A percentile compares a stretch with the other conserved stretches of the same genome.
These are phyloP conservation scores for Apamea anceps DNA, from an alignment of 2,888 invertebrate species.

Conservation along the genomic window DNA sequence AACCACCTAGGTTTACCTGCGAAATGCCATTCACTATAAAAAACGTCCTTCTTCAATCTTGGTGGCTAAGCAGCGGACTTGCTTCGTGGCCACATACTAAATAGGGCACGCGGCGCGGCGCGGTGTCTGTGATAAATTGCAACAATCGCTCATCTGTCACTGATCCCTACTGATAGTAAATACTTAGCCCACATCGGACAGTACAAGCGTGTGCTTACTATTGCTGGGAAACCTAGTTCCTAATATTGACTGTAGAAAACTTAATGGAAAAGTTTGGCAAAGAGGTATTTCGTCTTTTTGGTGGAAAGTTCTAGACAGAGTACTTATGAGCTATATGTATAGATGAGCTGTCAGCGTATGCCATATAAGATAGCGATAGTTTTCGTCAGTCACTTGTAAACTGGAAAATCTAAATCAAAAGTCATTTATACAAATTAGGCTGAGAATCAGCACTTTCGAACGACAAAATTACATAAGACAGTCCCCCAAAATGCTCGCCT, in stretches of 20 bases:
- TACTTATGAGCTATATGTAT: background rate
- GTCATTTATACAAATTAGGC: background rate
- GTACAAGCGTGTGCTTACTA: slow-evolving; percentile 11
- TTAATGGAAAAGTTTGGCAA: background rate
- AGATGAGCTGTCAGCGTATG: background rate
- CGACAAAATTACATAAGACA: background rate
- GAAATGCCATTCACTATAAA: background rate
- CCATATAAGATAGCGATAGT: background rate
- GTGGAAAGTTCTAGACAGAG: background rate
- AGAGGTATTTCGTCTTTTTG: background rate
- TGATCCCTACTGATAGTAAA: slow-evolving; percentile 61
- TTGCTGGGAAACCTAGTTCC: background rate
- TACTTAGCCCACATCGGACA: slow-evolving; percentile 42
- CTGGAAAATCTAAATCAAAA: background rate
- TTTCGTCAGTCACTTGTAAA: background rate
- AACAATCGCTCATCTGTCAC: slow-evolving; percentile 65
- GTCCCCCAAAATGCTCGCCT: background rate
- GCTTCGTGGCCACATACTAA: slow-evolving; percentile 46
- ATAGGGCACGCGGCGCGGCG: slow-evolving; percentile 54
- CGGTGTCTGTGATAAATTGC: slow-evolving; percentile 64
- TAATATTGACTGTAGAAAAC: background rate
- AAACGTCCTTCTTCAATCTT: background rate
- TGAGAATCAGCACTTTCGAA: too few species aligned
- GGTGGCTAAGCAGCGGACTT: slow-evolving; percentile 1
- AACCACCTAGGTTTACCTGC: background rate